Conservation (phyloP, 2,113 vertebrate species). For the Cynopterus brachyotis region DNA sequence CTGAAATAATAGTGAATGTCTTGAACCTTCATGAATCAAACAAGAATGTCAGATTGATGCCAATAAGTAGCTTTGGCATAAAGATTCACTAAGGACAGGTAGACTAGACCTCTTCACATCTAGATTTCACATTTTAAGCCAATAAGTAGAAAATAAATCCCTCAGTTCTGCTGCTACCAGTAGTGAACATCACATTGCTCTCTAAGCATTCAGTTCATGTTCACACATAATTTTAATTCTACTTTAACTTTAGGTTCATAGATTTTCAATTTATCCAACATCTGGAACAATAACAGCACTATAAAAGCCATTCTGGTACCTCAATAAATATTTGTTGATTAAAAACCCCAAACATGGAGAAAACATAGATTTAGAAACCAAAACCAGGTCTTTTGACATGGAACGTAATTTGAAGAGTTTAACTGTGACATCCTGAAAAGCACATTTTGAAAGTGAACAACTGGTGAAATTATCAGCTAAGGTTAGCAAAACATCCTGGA, state of each 20-base stretch:
- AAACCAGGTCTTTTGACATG: conserved; percentile 38
- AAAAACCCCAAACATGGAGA: conserved; percentile 14
- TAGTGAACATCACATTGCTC: conserved; percentile 64
- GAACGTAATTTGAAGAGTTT: conserved; percentile 23
- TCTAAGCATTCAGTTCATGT: conserved; percentile 63
- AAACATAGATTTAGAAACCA: conserved; percentile 27
- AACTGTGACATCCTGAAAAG: conserved; percentile 11
- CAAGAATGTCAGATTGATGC: conserved; percentile 20
- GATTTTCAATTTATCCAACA: conserved; percentile 62
- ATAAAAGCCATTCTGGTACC: conserved; percentile 29
- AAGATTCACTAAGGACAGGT: conserved; percentile 2
- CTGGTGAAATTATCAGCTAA: neutral
- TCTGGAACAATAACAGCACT: conserved; percentile 56
- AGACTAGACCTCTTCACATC: neutral
- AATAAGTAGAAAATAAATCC: conserved; percentile 56
- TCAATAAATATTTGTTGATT: conserved; percentile 42
- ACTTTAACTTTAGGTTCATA: conserved; percentile 71
- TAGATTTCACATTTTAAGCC: conserved; percentile 52
- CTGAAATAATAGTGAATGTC: neutral
- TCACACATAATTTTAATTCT: conserved; percentile 69
- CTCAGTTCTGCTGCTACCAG: neutral
- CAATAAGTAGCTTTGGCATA: conserved; percentile 8
- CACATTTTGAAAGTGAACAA: conserved; percentile 23
- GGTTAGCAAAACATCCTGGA: neutral
- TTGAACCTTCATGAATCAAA: conserved; percentile 1